Conservation (phyloP, 2,113 vertebrate species). For the Podarcis muralis region DNA sequence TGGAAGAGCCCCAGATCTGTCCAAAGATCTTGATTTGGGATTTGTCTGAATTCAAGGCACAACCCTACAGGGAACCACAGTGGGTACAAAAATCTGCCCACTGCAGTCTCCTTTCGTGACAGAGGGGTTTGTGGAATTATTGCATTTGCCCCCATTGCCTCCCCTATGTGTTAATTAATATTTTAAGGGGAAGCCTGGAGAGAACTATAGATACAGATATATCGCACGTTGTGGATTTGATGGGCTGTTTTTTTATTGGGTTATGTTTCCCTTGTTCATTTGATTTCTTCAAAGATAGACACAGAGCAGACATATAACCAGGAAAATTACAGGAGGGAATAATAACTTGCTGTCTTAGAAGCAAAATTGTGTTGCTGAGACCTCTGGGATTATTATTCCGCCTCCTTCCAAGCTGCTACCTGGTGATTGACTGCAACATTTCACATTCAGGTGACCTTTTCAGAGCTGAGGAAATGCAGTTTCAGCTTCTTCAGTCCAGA, state of each 20-base stretch:
- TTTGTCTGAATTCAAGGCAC: too few relatives aligned
- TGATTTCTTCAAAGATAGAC: constrained; percentile 12
- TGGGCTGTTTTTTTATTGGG: background rate
- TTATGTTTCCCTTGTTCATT: background rate
- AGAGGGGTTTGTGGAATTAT: too few relatives aligned
- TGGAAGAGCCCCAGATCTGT: too few relatives aligned
- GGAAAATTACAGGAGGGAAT: background rate
- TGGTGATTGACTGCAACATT: background rate
- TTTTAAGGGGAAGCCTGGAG: too few relatives aligned
- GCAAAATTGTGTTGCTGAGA: background rate
- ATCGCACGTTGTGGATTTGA: background rate
- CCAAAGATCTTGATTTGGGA: too few relatives aligned
- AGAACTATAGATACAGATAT: too few relatives aligned
- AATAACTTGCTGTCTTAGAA: constrained; percentile 18
- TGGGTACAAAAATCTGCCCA: too few relatives aligned
- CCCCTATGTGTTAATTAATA: too few relatives aligned
- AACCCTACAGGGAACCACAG: too few relatives aligned
- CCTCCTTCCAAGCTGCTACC: background rate
- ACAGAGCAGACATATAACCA: background rate
- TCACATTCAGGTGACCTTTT: constrained; percentile 20
- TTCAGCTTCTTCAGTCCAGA: background rate
- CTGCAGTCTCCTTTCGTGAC: too few relatives aligned
- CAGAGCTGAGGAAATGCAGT: background rate
- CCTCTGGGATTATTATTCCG: background rate
- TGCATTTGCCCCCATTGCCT: too few relatives aligned